Evolutionary conservation across 2,888 invertebrate genomes (phyloP).

Genomic region (Hydraecia micacea): DNA sequence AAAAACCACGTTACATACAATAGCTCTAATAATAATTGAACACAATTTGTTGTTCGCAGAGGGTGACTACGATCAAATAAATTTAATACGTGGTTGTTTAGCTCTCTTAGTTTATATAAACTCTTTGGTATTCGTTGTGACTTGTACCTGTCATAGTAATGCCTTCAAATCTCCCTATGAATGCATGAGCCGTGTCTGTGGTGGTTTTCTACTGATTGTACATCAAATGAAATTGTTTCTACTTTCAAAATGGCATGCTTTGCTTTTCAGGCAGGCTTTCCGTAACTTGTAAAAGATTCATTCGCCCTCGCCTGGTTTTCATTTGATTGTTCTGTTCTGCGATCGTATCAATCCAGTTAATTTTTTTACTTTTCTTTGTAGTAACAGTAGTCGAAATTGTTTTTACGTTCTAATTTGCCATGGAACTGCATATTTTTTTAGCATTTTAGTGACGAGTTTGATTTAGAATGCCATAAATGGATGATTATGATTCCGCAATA

Average conservation of each 20-base stretch:
- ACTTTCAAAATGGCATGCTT: neutral
- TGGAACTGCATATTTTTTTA: neutral
- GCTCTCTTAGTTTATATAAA: too few species aligned
- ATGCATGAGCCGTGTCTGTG: too few species aligned
- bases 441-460: neutral
- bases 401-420: neutral
- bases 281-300: neutral
- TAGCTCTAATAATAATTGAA: too few species aligned
- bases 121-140: too few species aligned
- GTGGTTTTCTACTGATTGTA: too few species aligned
- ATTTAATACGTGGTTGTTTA: too few species aligned
- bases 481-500: neutral
- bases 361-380: neutral
- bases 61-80: too few species aligned
- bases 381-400: neutral
- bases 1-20: too few species aligned
- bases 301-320: slow-evolving; percentile 1
- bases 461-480: neutral
- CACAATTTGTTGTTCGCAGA: too few species aligned
- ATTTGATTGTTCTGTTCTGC: slow-evolving; percentile 14
- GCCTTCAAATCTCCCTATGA: too few species aligned
- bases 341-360: neutral
- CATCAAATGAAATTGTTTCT: neutral
- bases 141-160: too few species aligned
- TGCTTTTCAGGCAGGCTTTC: neutral